Base-by-base conservation (phyloP, 2,888 invertebrate species). In the Acrocyrtus sp. region DNA sequence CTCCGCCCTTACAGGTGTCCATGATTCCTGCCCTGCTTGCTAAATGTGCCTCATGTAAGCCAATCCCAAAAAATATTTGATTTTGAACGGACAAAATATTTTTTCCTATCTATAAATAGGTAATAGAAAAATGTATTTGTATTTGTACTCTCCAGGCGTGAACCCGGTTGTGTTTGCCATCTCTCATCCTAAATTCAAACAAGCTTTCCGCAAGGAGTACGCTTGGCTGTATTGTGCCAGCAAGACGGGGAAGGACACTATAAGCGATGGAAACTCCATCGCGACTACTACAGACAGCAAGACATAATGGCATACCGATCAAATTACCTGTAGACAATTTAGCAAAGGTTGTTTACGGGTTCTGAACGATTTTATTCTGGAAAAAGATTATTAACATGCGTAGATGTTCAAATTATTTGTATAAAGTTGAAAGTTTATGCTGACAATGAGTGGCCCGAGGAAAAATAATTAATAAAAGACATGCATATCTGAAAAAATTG, bases 81-180 rank as follows among this genome's bases (percentile, higher is more conserved):
- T 39, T 39, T 39, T 39, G 39, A 39, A 39, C 6, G 8, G 39
- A 12, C 39, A 39, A 39, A 39, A 39, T 39, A 39, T 39, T 39
- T n/a, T n/a, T n/a, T n/a, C n/a, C n/a, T n/a, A n/a, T n/a, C n/a
- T n/a, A n/a, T n/a, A n/a, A n/a, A 17, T 15, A 15, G 10, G 5
- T 17, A 17, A 47, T 47, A 17, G 6, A 17, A 47, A 39, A 8
- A 12, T 12, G 12, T 10, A 39, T 10, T 10, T 8, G 12, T 10
- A 12, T 10, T 39, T 39, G 39, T 39, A 10, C 39, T 12, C n/a
- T 12, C n/a, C 6, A 63, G 63, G 63, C 47, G 60, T 77, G 5
- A 77, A 77, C 43, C 77, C 77, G 15, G 65, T 77, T 17, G 72
- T 77, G 12, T 75, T 72, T 58, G 74, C 77, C 27, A 75, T 77